These are phyloP conservation scores for Drosophila melanogaster DNA, from an alignment of 1,140 invertebrate genomes.

Conservation along the genomic window DNA sequence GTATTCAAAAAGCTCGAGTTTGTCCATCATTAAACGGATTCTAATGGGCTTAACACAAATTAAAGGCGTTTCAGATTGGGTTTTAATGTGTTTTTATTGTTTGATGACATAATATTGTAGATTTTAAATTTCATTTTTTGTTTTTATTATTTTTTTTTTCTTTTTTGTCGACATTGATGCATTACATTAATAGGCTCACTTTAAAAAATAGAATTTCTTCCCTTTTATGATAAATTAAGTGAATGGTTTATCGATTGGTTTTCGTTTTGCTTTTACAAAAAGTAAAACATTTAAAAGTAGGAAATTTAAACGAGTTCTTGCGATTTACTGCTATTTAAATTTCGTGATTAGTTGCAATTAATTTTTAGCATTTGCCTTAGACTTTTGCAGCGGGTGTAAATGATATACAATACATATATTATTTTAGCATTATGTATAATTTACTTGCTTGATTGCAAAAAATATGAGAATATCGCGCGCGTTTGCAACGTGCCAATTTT, in stretches of 20 bases:
- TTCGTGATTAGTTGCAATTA: slow-evolving; percentile 58
- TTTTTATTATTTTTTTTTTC: slow-evolving; percentile 22
- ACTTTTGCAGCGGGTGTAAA: slow-evolving; percentile 67
- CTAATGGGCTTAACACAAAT: neutral
- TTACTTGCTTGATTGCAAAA: slow-evolving; percentile 57
- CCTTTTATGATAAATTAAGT: slow-evolving; percentile 72
- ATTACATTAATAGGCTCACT: slow-evolving; percentile 74
- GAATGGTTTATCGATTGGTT: slow-evolving; percentile 27
- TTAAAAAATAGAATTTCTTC: slow-evolving; percentile 74
- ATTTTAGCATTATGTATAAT: slow-evolving; percentile 40
- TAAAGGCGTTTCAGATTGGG: slow-evolving; percentile 37
- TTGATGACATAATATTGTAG: slow-evolving; percentile 75
- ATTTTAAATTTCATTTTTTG: slow-evolving; percentile 56
- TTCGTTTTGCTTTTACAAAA: slow-evolving; percentile 58
- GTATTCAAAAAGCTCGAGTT: slow-evolving; percentile 42
- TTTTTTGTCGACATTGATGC: slow-evolving; percentile 61
- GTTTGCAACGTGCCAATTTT: slow-evolving; percentile 62
- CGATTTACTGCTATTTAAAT: slow-evolving; percentile 51
- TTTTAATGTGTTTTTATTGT: slow-evolving; percentile 67
- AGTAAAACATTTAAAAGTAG: slow-evolving; percentile 70
- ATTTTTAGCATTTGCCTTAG: slow-evolving; percentile 8
- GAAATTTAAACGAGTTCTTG: slow-evolving; percentile 40
- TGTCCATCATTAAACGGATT: neutral
- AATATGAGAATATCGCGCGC: slow-evolving; percentile 61
- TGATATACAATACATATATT: slow-evolving; percentile 68